phyloP scores from a whole-genome alignment of 2,888 invertebrate genomes.

The Endotricha flammealis region DNA sequence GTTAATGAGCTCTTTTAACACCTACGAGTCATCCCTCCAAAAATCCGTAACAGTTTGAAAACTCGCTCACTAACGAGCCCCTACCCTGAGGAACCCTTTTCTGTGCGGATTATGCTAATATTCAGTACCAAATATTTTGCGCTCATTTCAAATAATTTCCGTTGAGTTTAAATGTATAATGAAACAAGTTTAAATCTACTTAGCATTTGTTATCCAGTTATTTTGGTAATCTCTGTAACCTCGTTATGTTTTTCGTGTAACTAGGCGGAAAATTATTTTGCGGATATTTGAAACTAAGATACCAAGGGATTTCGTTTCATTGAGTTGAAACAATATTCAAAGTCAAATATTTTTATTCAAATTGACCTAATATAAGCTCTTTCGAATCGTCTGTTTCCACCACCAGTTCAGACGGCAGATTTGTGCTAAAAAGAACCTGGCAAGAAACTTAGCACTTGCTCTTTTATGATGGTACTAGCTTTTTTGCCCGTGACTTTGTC shows the following conservation, averaged over 20 bases:
- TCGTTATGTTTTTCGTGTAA: constrained; percentile 5
- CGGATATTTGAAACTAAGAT: too few relatives aligned
- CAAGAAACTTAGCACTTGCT: too few relatives aligned
- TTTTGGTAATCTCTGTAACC: constrained; percentile 1
- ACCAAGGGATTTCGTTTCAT: too few relatives aligned
- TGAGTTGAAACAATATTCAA: too few relatives aligned
- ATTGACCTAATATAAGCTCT: too few relatives aligned
- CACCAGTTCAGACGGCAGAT: too few relatives aligned
- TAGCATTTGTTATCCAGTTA: constrained; percentile 35
- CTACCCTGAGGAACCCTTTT: constrained; percentile 16
- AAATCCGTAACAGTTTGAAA: constrained; percentile 5
- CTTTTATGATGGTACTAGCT: too few relatives aligned
- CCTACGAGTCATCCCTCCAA: background rate
- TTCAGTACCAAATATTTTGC: constrained; percentile 54
- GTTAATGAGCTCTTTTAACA: background rate
- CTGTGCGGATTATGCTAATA: constrained; percentile 62
- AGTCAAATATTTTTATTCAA: too few relatives aligned
- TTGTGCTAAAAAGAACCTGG: too few relatives aligned
- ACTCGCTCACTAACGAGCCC: constrained; percentile 11
- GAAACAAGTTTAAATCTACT: constrained; percentile 53
- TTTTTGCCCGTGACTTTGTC: too few relatives aligned
- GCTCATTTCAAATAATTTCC: constrained; percentile 64
- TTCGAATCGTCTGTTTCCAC: too few relatives aligned
- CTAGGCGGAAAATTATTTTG: too few relatives aligned
- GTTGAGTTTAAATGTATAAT: constrained; percentile 43